Conservation (phyloP, 2,888 invertebrate genomes). For the Xylota segnis region DNA sequence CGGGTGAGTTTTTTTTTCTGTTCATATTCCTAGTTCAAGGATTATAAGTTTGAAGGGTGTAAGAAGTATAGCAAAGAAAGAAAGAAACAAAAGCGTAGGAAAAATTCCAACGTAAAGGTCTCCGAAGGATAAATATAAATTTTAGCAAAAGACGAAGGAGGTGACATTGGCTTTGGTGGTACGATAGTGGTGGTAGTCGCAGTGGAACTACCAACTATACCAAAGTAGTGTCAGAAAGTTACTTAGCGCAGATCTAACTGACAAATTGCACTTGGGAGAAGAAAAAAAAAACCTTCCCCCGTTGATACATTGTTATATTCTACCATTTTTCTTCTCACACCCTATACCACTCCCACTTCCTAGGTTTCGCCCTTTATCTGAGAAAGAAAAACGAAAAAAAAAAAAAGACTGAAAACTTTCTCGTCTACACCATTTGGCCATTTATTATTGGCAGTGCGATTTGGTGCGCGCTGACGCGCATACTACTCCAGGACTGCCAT, state of each 20-base stretch:
- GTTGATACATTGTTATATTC: slow-evolving; percentile 69
- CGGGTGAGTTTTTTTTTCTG: neutral
- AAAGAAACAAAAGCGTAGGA: slow-evolving; percentile 33
- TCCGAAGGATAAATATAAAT: slow-evolving; percentile 66
- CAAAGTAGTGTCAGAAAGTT: slow-evolving; percentile 72
- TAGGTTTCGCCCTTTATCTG: neutral
- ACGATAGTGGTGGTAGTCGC: slow-evolving; percentile 7
- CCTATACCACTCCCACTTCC: neutral
- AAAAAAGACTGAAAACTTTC: slow-evolving; percentile 46
- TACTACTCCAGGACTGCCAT: slow-evolving; percentile 30
- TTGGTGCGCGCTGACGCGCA: slow-evolving; percentile 45
- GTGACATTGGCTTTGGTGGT: slow-evolving; percentile 46
- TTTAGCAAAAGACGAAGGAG: slow-evolving; percentile 51
- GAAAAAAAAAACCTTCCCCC: slow-evolving; percentile 34
- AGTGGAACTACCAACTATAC: slow-evolving; percentile 49
- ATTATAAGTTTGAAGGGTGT: slow-evolving; percentile 58
- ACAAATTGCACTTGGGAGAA: slow-evolving; percentile 66
- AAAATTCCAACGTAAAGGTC: slow-evolving; percentile 53
- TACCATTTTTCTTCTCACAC: slow-evolving; percentile 51
- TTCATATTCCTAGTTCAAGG: slow-evolving; percentile 42
- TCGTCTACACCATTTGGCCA: slow-evolving; percentile 62
- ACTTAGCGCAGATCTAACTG: slow-evolving; percentile 71
- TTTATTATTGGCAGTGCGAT: slow-evolving; percentile 60
- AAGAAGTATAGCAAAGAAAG: slow-evolving; percentile 23
- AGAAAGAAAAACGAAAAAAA: slow-evolving; percentile 8